phyloP scores from a whole-genome alignment of 2,888 invertebrate species.

The Aethes cnicana region DNA sequence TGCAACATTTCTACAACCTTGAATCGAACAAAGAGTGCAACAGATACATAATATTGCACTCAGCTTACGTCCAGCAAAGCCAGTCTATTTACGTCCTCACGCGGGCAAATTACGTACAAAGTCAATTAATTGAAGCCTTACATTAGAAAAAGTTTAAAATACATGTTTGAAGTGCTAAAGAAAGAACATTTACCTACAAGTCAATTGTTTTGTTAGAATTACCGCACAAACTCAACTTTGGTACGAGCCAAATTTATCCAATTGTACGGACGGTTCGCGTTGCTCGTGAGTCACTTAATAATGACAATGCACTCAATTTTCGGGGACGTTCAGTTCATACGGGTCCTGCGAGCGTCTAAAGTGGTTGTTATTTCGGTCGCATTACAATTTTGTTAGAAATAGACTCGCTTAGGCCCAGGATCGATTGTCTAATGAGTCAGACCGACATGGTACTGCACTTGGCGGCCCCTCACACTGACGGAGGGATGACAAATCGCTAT shows the following conservation, averaged over 20 bases:
- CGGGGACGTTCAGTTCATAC: slow-evolving; percentile 38
- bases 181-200: no score
- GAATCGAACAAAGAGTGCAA: slow-evolving; percentile 8
- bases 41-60: no score
- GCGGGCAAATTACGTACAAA: no score
- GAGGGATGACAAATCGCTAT: slow-evolving; percentile 77
- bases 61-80: no score
- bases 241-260: slow-evolving; percentile 42
- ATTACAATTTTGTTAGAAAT: slow-evolving; percentile 38
- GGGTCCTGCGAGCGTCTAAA: slow-evolving; percentile 31
- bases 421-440: slow-evolving; percentile 78
- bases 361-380: slow-evolving; percentile 32
- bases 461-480: slow-evolving; percentile 66
- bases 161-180: background rate
- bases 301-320: slow-evolving; percentile 38
- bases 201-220: background rate
- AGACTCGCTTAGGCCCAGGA: slow-evolving; percentile 51
- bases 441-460: slow-evolving; percentile 76
- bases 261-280: slow-evolving; percentile 35
- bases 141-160: no score
- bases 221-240: slow-evolving; percentile 35
- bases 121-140: no score
- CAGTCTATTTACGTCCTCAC: no score
- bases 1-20: slow-evolving; percentile 13
- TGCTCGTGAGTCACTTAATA: slow-evolving; percentile 34